phyloP scores from a whole-genome alignment of 2,113 vertebrate genomes.

The Clarias magur region DNA sequence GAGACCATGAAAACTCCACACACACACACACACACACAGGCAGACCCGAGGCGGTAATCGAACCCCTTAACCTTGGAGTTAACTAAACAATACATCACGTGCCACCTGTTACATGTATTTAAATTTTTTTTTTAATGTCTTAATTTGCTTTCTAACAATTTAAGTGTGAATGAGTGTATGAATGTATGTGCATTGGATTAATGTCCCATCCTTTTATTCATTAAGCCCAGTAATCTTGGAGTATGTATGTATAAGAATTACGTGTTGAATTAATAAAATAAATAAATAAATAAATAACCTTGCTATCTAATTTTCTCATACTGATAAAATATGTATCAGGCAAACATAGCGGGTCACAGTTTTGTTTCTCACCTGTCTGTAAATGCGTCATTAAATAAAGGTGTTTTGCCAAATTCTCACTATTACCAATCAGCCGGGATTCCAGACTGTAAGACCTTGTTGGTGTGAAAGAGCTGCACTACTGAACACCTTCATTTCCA shows the following conservation, averaged over 20 bases:
- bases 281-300: neutral
- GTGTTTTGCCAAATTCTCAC: conserved; percentile 32
- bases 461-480: conserved; percentile 21
- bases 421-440: neutral
- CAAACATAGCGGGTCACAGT: neutral
- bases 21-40: too few relatives aligned
- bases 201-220: neutral
- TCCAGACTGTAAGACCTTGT: neutral
- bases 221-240: neutral
- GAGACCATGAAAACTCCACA: too few relatives aligned
- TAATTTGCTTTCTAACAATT: neutral
- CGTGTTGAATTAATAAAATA: neutral
- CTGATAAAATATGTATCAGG: conserved; percentile 8
- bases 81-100: too few relatives aligned
- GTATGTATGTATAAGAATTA: neutral
- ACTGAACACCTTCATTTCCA: conserved; percentile 15
- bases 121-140: neutral
- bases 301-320: neutral
- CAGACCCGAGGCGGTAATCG: too few relatives aligned
- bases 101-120: neutral
- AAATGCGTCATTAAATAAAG: conserved; percentile 34
- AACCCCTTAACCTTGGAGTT: too few relatives aligned
- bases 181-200: neutral
- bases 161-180: neutral
- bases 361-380: conserved; percentile 18